Evolutionary conservation across 2,797 vertebrate genomes (phyloP).

Genomic region (Valencia hispanica): DNA sequence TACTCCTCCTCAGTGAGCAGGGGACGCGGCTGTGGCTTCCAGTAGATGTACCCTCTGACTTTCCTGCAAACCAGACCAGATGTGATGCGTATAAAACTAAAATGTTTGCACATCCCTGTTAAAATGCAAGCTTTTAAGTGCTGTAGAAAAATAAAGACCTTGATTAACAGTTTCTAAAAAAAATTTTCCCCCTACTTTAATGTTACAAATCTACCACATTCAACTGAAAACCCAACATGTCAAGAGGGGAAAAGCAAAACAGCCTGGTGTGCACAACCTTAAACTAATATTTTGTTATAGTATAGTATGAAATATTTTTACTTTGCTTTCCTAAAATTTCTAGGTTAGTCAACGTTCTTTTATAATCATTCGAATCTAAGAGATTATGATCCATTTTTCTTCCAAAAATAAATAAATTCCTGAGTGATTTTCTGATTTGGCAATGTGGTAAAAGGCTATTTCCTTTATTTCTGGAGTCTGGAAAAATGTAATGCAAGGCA

Average conservation of each 20-base stretch:
- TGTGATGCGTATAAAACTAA: neutral
- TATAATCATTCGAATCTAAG: neutral
- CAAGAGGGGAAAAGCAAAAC: neutral
- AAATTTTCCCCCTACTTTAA: neutral
- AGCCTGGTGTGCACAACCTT: neutral
- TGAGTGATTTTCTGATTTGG: neutral
- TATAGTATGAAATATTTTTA: no score
- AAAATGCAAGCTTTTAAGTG: neutral
- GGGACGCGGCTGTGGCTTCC: constrained; percentile 81
- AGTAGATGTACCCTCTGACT: constrained; percentile 62
- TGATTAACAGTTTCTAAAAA: neutral
- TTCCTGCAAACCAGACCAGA: constrained; percentile 74
- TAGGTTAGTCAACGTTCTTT: no score
- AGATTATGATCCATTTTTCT: neutral
- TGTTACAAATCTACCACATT: neutral
- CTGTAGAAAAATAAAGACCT: neutral
- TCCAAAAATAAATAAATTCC: no score
- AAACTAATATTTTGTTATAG: neutral
- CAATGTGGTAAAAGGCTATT: neutral
- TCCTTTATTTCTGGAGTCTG: neutral
- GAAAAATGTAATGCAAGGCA: no score
- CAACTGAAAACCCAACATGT: neutral
- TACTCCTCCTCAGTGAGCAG: constrained; percentile 94
- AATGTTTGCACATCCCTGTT: neutral
- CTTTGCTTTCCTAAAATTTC: no score